Percentiles rank a stretch among this genome's conserved stretches.
phyloP scores from a whole-genome alignment of 2,113 vertebrate species.

The Leptobrachium leishanense region DNA sequence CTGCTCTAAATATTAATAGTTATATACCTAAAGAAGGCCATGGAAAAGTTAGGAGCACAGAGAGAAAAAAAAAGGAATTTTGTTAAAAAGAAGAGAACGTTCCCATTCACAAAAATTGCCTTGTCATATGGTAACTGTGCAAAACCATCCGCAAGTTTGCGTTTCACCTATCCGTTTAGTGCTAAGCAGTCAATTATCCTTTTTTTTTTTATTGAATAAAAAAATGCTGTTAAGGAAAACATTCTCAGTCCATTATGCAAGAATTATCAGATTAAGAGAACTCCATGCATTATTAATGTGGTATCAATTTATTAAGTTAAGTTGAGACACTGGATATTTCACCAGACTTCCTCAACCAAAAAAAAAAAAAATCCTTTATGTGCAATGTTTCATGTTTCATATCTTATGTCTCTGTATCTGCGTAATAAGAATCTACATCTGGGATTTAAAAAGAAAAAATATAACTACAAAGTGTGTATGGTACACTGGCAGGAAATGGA shows the following conservation, averaged over 20 bases:
- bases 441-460: slow-evolving; percentile 16
- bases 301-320: slow-evolving; percentile 44
- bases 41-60: slow-evolving; percentile 70
- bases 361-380: not conserved
- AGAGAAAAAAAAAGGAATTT: slow-evolving; percentile 50
- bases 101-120: slow-evolving; percentile 74
- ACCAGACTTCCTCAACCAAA: not conserved
- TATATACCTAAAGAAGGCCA: slow-evolving; percentile 71
- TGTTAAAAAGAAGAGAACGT: slow-evolving; percentile 50
- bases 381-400: slow-evolving; percentile 9
- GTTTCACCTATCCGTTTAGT: slow-evolving; percentile 14
- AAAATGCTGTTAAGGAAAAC: slow-evolving; percentile 33
- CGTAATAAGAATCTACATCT: slow-evolving; percentile 22
- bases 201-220: slow-evolving; percentile 29
- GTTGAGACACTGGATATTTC: slow-evolving; percentile 19
- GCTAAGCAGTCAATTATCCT: slow-evolving; percentile 19
- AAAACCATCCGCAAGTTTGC: not conserved
- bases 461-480: not conserved
- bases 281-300: slow-evolving; percentile 37
- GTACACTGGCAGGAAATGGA: not conserved
- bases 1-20: slow-evolving; percentile 59
- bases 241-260: slow-evolving; percentile 45
- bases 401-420: slow-evolving; percentile 14
- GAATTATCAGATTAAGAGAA: slow-evolving; percentile 41
- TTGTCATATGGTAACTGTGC: not conserved